Evolutionary conservation across 2,113 vertebrate genomes (phyloP).

Genomic region (Thymallus thymallus): DNA sequence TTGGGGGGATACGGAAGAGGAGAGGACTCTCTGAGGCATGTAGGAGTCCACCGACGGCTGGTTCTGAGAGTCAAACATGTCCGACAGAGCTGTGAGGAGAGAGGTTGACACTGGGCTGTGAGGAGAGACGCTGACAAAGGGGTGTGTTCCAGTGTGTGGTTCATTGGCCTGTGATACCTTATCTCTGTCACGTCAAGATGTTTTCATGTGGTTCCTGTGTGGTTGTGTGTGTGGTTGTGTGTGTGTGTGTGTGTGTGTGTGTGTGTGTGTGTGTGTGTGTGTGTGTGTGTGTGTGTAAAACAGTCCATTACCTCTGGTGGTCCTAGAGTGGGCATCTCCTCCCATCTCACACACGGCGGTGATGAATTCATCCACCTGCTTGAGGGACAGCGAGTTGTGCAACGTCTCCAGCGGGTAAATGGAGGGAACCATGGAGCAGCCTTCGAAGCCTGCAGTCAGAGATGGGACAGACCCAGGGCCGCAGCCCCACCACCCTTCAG

Average conservation of each 20-base stretch:
- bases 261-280: too few species aligned
- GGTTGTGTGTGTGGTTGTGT: too few species aligned
- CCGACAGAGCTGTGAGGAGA: conserved; percentile 76
- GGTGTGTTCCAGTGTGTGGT: not conserved
- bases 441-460: conserved; percentile 90
- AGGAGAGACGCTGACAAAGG: too few species aligned
- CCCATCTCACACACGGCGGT: conserved; percentile 83
- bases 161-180: too few species aligned
- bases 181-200: too few species aligned
- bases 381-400: conserved; percentile 96
- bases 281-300: not conserved
- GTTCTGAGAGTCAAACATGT: conserved; percentile 84
- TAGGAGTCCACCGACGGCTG: conserved; percentile 82
- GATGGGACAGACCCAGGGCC: conserved; percentile 56
- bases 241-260: too few species aligned
- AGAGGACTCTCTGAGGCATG: conserved; percentile 84
- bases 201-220: too few species aligned
- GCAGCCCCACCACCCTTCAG: conserved; percentile 44
- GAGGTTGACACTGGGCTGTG: too few species aligned
- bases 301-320: conserved; percentile 79
- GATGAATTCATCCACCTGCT: conserved; percentile 92
- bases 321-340: conserved; percentile 76
- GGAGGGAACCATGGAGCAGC: conserved; percentile 98
- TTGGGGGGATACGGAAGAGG: conserved; percentile 78
- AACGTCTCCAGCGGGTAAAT: conserved; percentile 97